phyloP scores from a whole-genome alignment of 2,797 vertebrate genomes.

The Aselliscus stoliczkanus region DNA sequence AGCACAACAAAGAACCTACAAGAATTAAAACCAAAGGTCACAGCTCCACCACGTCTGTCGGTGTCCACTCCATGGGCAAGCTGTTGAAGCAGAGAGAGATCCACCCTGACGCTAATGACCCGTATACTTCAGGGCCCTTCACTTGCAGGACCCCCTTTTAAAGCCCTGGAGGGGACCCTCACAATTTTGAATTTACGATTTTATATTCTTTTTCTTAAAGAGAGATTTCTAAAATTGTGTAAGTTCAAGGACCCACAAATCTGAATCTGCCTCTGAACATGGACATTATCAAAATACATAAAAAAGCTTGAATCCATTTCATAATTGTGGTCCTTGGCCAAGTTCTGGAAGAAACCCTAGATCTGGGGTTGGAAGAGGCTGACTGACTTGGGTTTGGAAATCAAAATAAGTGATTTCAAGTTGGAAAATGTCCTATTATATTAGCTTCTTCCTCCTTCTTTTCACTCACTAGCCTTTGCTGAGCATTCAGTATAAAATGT shows the following conservation, averaged over 20 bases:
- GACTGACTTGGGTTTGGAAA: background rate
- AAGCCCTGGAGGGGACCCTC: background rate
- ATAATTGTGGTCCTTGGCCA: background rate
- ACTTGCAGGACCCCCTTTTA: background rate
- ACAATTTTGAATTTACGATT: background rate
- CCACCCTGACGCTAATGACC: rapidly evolving
- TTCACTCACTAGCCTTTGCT: background rate
- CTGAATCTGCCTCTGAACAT: background rate
- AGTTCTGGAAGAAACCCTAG: background rate
- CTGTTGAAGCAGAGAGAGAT: background rate
- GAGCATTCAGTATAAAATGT: background rate
- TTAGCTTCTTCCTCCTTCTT: background rate
- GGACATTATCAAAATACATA: background rate
- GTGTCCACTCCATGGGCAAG: background rate
- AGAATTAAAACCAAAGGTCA: background rate
- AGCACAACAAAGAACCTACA: background rate
- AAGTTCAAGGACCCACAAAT: background rate
- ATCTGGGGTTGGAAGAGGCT: background rate
- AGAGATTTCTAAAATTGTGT: background rate
- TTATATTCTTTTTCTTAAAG: background rate
- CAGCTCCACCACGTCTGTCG: background rate
- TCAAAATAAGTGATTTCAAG: background rate
- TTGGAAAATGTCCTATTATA: background rate
- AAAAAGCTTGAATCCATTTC: background rate
- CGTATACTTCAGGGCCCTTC: background rate